Evolutionary conservation across 2,888 invertebrate genomes (phyloP).

Genomic region (Timema podura): DNA sequence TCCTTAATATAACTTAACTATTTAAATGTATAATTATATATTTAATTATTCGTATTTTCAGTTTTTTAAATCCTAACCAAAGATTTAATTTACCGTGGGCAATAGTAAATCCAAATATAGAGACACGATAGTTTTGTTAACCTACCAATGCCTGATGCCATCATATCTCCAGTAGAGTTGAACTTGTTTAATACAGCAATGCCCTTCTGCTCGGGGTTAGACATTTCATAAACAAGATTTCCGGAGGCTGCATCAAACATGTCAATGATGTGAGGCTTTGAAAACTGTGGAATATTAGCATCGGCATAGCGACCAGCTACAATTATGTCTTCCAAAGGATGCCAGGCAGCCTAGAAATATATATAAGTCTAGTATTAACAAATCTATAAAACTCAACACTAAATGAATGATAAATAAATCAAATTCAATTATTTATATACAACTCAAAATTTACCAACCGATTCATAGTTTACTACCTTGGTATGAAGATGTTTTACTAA

Average conservation of each 20-base stretch:
- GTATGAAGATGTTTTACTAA: no score
- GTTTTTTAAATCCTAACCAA: background rate
- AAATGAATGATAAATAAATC: no score
- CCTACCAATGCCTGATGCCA: constrained; percentile 34
- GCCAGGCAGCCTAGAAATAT: constrained; percentile 44
- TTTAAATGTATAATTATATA: background rate
- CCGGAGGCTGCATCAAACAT: constrained; percentile 42
- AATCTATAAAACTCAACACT: no score
- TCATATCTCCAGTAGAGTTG: constrained; percentile 39
- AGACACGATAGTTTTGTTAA: background rate
- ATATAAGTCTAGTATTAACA: no score
- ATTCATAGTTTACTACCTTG: no score
- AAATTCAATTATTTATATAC: no score
- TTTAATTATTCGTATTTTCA: background rate
- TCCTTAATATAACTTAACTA: background rate
- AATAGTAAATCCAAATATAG: background rate
- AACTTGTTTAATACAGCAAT: constrained; percentile 42
- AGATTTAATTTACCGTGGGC: background rate
- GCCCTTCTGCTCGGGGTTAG: constrained; percentile 30
- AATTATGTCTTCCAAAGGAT: constrained; percentile 44
- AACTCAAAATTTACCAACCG: no score
- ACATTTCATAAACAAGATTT: constrained; percentile 37
- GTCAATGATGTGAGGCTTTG: constrained; percentile 42
- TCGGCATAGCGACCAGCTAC: constrained; percentile 46
- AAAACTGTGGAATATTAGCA: constrained; percentile 10